phyloP scores from a whole-genome alignment of 2,797 vertebrate species.

The Myoxocephalus aenaeus region DNA sequence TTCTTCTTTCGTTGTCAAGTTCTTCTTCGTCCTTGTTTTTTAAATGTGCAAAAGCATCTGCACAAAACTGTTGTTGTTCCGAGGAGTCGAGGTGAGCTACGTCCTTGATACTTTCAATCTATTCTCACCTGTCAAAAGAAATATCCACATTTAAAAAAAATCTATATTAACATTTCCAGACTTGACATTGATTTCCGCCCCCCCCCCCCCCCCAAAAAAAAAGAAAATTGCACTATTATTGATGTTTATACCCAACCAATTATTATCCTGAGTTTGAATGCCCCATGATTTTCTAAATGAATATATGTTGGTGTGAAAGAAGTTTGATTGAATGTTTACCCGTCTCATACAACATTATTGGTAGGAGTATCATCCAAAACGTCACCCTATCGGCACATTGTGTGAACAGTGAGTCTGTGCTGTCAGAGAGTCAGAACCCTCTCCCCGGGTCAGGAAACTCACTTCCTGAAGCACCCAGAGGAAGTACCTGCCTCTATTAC shows the following conservation, averaged over 20 bases:
- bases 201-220: neutral
- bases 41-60: neutral
- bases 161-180: slow-evolving; percentile 6
- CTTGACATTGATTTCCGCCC: neutral
- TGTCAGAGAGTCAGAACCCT: no score
- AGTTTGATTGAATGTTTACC: neutral
- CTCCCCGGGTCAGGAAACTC: no score
- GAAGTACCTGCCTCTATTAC: no score
- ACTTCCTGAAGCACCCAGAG: no score
- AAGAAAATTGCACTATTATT: slow-evolving; percentile 1
- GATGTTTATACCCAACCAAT: slow-evolving; percentile 8
- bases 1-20: neutral
- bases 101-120: neutral
- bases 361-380: neutral
- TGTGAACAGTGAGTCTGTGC: no score
- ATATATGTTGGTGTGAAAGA: neutral
- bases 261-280: neutral
- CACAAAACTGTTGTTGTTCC: neutral
- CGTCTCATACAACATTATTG: no score
- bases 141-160: neutral
- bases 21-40: neutral
- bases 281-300: neutral
- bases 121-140: neutral
- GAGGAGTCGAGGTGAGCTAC: neutral
- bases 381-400: no score